Percentiles rank a stretch among this genome's conserved stretches.
phyloP scores from a whole-genome alignment of 2,888 invertebrate genomes.

The Epinotia demarniana region DNA sequence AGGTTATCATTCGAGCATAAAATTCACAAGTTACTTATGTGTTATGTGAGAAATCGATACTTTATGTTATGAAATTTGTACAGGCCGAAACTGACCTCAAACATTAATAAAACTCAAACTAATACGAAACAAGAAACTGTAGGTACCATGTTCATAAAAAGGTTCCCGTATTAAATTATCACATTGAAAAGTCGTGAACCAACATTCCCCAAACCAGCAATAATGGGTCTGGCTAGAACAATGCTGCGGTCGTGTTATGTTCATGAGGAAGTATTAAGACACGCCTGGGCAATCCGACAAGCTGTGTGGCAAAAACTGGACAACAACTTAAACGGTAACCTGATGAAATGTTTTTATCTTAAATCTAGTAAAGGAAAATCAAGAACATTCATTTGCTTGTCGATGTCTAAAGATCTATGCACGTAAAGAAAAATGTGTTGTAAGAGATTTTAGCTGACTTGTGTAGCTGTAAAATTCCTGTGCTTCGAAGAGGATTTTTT shows the following conservation, averaged over 20 bases:
- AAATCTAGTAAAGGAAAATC: neutral
- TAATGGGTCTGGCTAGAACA: constrained; percentile 52
- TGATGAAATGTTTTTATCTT: neutral
- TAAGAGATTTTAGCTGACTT: no score
- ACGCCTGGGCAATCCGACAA: constrained; percentile 47
- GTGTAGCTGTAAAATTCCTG: no score
- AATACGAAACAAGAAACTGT: constrained; percentile 15
- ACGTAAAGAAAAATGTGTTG: no score
- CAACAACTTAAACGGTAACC: neutral
- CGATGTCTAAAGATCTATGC: neutral
- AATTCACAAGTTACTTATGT: neutral
- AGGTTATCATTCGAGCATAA: neutral
- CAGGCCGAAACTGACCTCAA: neutral
- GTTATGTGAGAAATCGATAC: neutral
- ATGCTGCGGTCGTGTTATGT: constrained; percentile 54
- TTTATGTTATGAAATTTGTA: neutral
- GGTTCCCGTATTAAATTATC: constrained; percentile 8
- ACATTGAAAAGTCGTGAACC: constrained; percentile 52
- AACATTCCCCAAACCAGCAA: constrained; percentile 51
- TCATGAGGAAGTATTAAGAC: constrained; percentile 50
- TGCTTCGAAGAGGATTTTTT: neutral
- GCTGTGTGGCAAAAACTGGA: constrained; percentile 7
- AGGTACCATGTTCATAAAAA: constrained; percentile 12
- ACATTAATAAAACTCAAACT: constrained; percentile 5
- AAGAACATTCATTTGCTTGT: neutral